Evolutionary conservation across 1,140 invertebrate genomes (phyloP).

Genomic region (Drosophila punjabiensis): DNA sequence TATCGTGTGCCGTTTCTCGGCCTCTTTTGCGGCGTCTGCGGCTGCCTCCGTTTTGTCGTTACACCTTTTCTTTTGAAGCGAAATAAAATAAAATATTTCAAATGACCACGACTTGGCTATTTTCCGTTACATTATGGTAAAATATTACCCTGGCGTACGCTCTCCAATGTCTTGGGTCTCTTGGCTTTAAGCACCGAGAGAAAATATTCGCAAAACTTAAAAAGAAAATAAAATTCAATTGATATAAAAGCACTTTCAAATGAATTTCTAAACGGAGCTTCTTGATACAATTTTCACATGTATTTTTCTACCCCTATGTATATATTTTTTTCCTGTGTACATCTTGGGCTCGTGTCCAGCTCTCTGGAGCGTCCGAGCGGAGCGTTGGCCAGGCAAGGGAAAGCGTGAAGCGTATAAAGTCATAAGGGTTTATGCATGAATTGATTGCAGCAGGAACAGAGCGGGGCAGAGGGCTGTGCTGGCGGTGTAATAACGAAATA

Average conservation of each 20-base stretch:
- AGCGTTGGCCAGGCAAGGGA: slow-evolving; percentile 49
- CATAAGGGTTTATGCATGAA: slow-evolving; percentile 83
- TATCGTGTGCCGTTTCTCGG: slow-evolving; percentile 14
- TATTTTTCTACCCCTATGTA: background rate
- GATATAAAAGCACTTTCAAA: background rate
- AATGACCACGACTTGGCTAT: slow-evolving; percentile 83
- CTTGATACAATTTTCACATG: background rate
- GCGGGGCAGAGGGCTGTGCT: background rate
- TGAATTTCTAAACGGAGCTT: too few relatives aligned
- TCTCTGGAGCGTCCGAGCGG: slow-evolving; percentile 24
- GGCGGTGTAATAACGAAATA: slow-evolving; percentile 70
- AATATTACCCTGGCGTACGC: slow-evolving; percentile 70
- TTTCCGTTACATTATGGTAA: slow-evolving; percentile 83
- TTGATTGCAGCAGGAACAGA: slow-evolving; percentile 63
- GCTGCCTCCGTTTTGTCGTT: slow-evolving; percentile 62
- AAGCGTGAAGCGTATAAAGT: slow-evolving; percentile 82
- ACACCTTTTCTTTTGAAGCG: slow-evolving; percentile 69
- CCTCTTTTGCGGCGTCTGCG: slow-evolving; percentile 43
- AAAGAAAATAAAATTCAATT: background rate
- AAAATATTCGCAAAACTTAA: background rate
- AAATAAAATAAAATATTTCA: slow-evolving; percentile 82
- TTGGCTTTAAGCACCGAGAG: slow-evolving; percentile 5
- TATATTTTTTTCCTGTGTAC: background rate
- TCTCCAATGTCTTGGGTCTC: slow-evolving; percentile 30
- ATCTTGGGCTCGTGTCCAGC: slow-evolving; percentile 47